phyloP scores from a whole-genome alignment of 2,113 vertebrate species.

The Dryoscopus gambensis region DNA sequence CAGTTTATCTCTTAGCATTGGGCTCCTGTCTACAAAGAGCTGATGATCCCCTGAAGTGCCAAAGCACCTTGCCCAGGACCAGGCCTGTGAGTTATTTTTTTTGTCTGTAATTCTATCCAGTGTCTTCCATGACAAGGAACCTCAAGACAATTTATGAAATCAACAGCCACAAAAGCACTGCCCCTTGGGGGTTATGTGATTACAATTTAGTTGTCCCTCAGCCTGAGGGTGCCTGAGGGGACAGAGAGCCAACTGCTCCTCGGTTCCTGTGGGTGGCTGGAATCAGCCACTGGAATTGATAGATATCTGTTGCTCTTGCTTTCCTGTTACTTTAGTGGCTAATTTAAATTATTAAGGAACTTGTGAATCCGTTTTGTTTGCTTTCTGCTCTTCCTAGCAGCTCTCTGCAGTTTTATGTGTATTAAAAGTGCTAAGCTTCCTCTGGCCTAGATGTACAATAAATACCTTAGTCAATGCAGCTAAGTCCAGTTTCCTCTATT shows the following conservation, averaged over 20 bases:
- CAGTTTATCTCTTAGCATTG: neutral
- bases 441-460: constrained; percentile 32
- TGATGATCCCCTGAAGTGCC: neutral
- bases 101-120: neutral
- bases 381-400: neutral
- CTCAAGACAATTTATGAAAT: neutral
- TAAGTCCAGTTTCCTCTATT: constrained; percentile 35
- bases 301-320: neutral
- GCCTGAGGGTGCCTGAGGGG: neutral
- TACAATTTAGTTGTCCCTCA: neutral
- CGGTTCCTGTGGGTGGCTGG: neutral
- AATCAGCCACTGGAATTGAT: neutral
- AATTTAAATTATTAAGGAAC: constrained; percentile 17
- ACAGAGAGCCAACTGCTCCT: neutral
- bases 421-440: constrained; percentile 10
- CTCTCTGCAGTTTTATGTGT: neutral
- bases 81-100: neutral
- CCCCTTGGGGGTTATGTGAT: neutral
- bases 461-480: constrained; percentile 5
- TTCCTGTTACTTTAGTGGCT: neutral
- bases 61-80: neutral
- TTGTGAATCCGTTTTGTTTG: neutral
- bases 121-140: neutral
- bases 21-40: neutral
- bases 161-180: neutral